phyloP scores from a whole-genome alignment of 2,797 vertebrate species.

The Dendrocincla tyrannina region DNA sequence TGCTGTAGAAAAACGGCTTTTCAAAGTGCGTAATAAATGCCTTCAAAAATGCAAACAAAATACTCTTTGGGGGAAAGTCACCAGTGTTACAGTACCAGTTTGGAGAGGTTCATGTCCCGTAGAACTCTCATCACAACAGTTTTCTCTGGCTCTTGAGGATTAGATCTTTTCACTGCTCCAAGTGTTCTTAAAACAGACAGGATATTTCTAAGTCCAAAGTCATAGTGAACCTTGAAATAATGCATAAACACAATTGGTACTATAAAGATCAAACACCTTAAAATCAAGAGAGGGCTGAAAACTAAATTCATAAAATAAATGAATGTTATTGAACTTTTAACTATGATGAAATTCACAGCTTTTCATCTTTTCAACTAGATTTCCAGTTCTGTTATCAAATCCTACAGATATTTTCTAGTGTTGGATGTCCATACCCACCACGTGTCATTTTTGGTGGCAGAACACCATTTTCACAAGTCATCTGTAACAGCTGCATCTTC shows the following conservation, averaged over 20 bases:
- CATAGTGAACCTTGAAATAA: conserved; percentile 83
- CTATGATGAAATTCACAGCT: background rate
- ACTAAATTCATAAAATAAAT: background rate
- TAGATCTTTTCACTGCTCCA: conserved; percentile 84
- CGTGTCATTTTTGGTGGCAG: background rate
- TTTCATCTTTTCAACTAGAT: background rate
- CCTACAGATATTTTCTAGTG: background rate
- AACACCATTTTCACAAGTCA: background rate
- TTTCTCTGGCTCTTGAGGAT: conserved; percentile 82
- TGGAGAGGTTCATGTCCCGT: conserved; percentile 89
- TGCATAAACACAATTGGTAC: background rate
- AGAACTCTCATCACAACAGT: conserved; percentile 87
- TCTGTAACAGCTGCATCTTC: background rate
- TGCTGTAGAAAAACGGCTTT: background rate
- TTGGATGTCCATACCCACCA: background rate
- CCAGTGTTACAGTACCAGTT: conserved; percentile 76
- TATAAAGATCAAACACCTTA: background rate
- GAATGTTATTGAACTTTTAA: background rate
- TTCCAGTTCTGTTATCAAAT: background rate
- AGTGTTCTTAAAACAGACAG: conserved; percentile 86
- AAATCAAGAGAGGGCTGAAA: background rate
- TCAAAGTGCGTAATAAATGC: background rate
- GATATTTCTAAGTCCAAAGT: conserved; percentile 88
- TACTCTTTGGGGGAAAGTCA: background rate
- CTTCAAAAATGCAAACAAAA: background rate